Conservation (phyloP, 30 jellyfish, hydroid and myxozoan genomes). For the Mastigias papua region DNA sequence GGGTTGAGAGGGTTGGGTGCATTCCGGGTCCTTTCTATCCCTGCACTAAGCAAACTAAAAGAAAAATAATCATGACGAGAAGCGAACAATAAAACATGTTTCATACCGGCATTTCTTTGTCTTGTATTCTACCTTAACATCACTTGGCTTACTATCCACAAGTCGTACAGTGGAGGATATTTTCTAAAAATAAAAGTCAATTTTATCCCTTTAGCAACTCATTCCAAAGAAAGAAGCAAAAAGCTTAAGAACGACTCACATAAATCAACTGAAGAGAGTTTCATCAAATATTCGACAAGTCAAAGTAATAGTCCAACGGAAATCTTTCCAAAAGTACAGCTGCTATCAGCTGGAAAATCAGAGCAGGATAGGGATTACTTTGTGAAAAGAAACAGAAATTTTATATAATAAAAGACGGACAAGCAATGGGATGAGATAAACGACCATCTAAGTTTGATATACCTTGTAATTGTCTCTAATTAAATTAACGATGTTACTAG, state of each 20-base stretch:
- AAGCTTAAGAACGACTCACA: not conserved
- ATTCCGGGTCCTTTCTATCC: too few species aligned
- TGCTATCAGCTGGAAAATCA: too few species aligned
- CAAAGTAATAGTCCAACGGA: too few species aligned
- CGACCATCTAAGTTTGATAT: too few species aligned
- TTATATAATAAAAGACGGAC: too few species aligned
- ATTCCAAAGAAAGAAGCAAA: not conserved
- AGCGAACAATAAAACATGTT: not conserved
- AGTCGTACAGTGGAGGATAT: slow-evolving; percentile 90
- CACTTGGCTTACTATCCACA: slow-evolving; percentile 78
- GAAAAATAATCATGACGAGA: not conserved
- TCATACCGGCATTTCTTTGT: slow-evolving; percentile 53
- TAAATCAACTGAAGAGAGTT: not conserved
- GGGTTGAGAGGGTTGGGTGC: too few species aligned
- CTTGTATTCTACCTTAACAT: slow-evolving; percentile 63
- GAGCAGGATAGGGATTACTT: too few species aligned
- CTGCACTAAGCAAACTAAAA: too few species aligned
- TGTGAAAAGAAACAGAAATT: too few species aligned
- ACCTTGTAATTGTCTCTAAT: slow-evolving; percentile 84
- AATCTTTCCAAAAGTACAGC: too few species aligned
- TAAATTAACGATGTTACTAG: slow-evolving; percentile 86
- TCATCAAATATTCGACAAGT: too few species aligned
- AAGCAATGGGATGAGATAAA: too few species aligned
- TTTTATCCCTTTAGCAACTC: not conserved
- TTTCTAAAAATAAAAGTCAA: slow-evolving; percentile 54